These are phyloP conservation scores for Tetranychus truncatus DNA, from an alignment of 2,888 invertebrate species.

Conservation along the genomic window DNA sequence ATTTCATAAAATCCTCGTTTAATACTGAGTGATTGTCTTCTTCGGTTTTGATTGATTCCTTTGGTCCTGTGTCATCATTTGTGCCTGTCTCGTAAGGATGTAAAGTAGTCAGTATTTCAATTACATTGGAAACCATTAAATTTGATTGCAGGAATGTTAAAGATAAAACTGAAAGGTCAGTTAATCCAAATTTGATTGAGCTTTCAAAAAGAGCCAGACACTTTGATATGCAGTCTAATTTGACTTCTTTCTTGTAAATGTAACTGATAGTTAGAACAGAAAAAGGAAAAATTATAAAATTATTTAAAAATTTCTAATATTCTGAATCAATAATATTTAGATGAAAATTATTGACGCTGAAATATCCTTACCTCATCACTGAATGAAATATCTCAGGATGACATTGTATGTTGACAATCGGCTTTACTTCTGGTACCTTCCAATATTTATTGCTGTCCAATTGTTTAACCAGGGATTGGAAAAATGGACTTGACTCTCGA, in stretches of 20 bases:
- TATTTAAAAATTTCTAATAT: background rate
- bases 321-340: background rate
- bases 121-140: conserved; percentile 3
- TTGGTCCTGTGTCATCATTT: background rate
- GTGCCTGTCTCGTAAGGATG: background rate
- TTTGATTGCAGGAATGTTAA: conserved; percentile 40
- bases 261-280: conserved; percentile 35
- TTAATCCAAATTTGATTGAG: conserved; percentile 53
- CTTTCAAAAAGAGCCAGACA: conserved; percentile 52
- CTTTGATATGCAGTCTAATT: conserved; percentile 44
- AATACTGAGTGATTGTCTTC: background rate
- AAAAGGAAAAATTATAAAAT: background rate
- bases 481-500: conserved; percentile 45
- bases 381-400: conserved; percentile 50
- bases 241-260: conserved; percentile 45
- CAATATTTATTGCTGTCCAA: conserved; percentile 30
- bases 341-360: background rate
- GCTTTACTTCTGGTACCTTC: background rate
- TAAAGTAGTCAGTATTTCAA: conserved; percentile 19
- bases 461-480: conserved; percentile 43
- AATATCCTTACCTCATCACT: conserved; percentile 38
- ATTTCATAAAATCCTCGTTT: conserved; percentile 5
- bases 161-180: conserved; percentile 48
- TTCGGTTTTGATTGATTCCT: background rate
- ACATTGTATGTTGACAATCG: conserved; percentile 15